These are phyloP conservation scores for Vidua macroura DNA, from an alignment of 2,113 vertebrate genomes.

Conservation along the genomic window DNA sequence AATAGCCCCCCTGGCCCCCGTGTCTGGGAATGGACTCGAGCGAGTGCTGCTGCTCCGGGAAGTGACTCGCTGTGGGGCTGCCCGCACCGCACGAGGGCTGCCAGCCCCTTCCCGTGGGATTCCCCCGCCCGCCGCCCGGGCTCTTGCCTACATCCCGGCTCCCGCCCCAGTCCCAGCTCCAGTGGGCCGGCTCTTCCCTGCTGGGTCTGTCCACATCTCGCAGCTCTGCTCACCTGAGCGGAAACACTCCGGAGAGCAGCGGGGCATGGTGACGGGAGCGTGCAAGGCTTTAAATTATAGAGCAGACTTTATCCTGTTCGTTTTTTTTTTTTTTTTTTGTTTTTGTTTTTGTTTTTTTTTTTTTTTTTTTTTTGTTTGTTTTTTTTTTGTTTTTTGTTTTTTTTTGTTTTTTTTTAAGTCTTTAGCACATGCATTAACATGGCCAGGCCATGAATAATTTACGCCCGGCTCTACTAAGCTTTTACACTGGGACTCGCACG, in stretches of 20 bases:
- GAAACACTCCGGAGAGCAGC: background rate
- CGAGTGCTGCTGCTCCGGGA: background rate
- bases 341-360: background rate
- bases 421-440: conserved; percentile 54
- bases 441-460: conserved; percentile 61
- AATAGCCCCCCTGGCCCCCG: background rate
- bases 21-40: background rate
- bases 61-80: background rate
- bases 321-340: background rate
- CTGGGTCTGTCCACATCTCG: background rate
- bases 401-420: background rate
- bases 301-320: background rate
- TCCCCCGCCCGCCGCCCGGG: background rate
- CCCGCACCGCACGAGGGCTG: accelerated
- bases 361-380: background rate
- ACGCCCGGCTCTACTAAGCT: background rate
- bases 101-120: background rate
- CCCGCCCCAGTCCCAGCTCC: background rate
- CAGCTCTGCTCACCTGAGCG: conserved; percentile 10
- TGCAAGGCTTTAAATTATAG: conserved; percentile 59
- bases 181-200: accelerated
- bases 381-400: background rate
- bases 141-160: background rate
- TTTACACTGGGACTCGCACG: background rate
- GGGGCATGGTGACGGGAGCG: background rate